These are phyloP conservation scores for Azemiops feae DNA, from an alignment of 2,113 vertebrate genomes.

Conservation along the genomic window DNA sequence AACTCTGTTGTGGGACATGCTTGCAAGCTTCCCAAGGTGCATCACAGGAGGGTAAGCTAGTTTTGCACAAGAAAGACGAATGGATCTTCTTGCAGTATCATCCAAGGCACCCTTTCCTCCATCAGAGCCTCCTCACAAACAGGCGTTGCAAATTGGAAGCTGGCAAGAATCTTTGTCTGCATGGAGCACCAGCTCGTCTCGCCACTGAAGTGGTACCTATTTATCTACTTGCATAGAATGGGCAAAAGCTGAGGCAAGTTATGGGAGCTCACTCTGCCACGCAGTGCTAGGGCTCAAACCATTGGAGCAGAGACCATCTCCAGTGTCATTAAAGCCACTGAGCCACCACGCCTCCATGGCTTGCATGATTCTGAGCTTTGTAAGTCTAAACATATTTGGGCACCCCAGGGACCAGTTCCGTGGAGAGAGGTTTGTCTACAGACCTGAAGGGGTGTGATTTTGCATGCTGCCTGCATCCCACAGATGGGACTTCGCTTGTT, in stretches of 20 bases:
- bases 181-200: not conserved
- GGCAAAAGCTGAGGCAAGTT: not conserved
- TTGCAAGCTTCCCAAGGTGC: not conserved
- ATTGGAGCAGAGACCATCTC: not conserved
- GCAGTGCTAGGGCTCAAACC: not conserved
- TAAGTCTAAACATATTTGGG: not conserved
- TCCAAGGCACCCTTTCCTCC: not conserved
- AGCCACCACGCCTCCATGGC: not conserved
- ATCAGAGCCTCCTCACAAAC: not conserved
- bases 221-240: not conserved
- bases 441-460: no score
- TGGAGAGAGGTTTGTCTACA: no score
- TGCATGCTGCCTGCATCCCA: no score
- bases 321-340: not conserved
- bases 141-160: not conserved
- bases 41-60: not conserved
- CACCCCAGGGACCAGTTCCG: no score
- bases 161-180: not conserved
- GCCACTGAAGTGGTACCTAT: not conserved
- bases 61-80: not conserved
- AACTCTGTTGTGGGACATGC: not conserved
- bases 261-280: not conserved
- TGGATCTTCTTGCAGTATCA: not conserved
- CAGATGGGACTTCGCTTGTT: no score
- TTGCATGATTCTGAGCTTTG: not conserved